Percentiles rank a stretch among this genome's conserved stretches.
Conservation (phyloP, 2,888 invertebrate genomes). For the Chloroclysta siterata region DNA sequence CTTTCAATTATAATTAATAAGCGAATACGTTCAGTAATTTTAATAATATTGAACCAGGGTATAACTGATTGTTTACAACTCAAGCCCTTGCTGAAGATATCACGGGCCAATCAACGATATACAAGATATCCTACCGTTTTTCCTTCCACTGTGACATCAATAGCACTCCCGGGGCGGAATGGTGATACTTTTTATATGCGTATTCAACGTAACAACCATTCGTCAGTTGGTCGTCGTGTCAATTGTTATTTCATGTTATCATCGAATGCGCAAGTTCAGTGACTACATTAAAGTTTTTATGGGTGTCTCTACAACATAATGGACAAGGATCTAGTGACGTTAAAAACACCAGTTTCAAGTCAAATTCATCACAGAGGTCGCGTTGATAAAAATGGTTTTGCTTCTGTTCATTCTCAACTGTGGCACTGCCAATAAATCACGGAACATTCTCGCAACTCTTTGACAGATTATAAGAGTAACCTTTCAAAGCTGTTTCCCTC, state of each 20-base stretch:
- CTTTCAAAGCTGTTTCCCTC: conserved; percentile 31
- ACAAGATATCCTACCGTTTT: conserved; percentile 1
- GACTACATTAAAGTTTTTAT: no score
- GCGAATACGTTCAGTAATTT: no score
- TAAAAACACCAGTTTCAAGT: background rate
- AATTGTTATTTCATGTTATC: background rate
- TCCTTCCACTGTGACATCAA: conserved; percentile 1
- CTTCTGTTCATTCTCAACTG: conserved; percentile 22
- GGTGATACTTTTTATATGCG: conserved; percentile 1
- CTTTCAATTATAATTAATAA: no score
- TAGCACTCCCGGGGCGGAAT: conserved; percentile 8
- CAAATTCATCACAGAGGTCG: background rate
- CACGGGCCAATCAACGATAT: conserved; percentile 6
- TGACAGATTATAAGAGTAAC: conserved; percentile 28
- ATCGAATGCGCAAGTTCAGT: background rate
- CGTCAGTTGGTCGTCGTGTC: background rate
- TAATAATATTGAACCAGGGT: background rate
- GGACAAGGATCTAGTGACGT: no score
- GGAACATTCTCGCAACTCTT: conserved; percentile 29
- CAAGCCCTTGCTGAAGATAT: no score
- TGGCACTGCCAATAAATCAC: conserved; percentile 52
- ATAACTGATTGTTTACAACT: background rate
- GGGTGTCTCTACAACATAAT: no score
- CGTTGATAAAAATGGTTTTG: background rate
- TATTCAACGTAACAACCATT: conserved; percentile 8